Evolutionary conservation across 2,113 vertebrate genomes (phyloP).

Genomic region (Pomatostomus ruficeps): DNA sequence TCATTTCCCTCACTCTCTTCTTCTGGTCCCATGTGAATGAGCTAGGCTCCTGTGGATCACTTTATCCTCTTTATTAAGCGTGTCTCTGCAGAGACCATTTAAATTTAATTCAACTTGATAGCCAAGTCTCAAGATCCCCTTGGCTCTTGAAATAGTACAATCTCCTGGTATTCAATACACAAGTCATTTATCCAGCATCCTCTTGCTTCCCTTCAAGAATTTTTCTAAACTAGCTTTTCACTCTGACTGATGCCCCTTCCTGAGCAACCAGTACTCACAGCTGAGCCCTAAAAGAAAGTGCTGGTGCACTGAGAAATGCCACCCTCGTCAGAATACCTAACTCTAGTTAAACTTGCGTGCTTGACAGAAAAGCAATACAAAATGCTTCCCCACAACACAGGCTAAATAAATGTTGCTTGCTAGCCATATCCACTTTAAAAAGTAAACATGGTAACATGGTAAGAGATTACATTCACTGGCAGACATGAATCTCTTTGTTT

Average conservation of each 20-base stretch:
- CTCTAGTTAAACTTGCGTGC: background rate
- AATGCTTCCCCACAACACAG: background rate
- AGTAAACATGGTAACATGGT: background rate
- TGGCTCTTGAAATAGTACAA: background rate
- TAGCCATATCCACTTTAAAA: background rate
- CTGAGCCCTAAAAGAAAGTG: background rate
- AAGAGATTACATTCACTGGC: background rate
- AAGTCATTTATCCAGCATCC: background rate
- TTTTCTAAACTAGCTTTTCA: background rate
- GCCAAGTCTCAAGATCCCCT: background rate
- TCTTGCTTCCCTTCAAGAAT: background rate
- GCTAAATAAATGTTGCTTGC: background rate
- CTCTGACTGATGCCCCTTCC: background rate
- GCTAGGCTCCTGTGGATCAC: background rate
- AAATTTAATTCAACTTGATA: conserved; percentile 35
- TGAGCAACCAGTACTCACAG: background rate
- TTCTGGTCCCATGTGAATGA: background rate
- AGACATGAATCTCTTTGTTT: background rate
- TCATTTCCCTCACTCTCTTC: background rate
- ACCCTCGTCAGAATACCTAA: background rate
- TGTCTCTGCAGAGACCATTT: conserved; percentile 6
- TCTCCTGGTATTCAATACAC: background rate
- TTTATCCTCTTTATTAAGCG: conserved; percentile 32
- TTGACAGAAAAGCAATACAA: background rate
- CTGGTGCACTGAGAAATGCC: background rate